phyloP scores from a whole-genome alignment of 2,797 vertebrate genomes.

The Echeneis naucrates region DNA sequence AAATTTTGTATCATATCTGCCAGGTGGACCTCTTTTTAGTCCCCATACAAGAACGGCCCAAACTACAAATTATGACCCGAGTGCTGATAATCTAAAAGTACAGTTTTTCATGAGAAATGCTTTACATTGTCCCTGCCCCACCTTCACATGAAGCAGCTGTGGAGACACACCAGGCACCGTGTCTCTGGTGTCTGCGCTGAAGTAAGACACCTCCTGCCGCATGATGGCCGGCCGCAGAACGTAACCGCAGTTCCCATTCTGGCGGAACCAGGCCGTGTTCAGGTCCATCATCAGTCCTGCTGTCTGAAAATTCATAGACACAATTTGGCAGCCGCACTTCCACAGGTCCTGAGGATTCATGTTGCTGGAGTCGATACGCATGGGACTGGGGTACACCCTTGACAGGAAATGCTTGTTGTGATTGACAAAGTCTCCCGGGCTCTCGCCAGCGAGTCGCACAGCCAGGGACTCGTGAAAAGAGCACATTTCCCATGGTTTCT shows the following conservation, averaged over 20 bases:
- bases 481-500: conserved; percentile 93
- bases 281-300: conserved; percentile 97
- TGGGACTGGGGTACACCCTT: conserved; percentile 90
- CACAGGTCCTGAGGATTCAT: conserved; percentile 97
- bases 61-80: background rate
- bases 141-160: conserved; percentile 95
- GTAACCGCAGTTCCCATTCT: conserved; percentile 94
- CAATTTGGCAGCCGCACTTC: conserved; percentile 96
- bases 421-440: conserved; percentile 92
- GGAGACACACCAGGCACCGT: conserved; percentile 94
- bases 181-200: conserved; percentile 93
- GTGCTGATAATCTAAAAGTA: background rate
- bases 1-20: too few species aligned
- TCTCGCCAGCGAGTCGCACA: conserved; percentile 88
- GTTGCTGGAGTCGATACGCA: conserved; percentile 94
- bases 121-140: conserved; percentile 21
- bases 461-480: conserved; percentile 92
- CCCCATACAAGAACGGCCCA: background rate
- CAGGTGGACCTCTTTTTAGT: background rate
- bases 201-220: conserved; percentile 95
- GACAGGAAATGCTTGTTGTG: conserved; percentile 95
- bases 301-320: conserved; percentile 96
- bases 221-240: conserved; percentile 94
- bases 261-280: conserved; percentile 94
- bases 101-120: background rate